Conservation (phyloP, 2,888 invertebrate species). For the Apocheima hispidaria region DNA sequence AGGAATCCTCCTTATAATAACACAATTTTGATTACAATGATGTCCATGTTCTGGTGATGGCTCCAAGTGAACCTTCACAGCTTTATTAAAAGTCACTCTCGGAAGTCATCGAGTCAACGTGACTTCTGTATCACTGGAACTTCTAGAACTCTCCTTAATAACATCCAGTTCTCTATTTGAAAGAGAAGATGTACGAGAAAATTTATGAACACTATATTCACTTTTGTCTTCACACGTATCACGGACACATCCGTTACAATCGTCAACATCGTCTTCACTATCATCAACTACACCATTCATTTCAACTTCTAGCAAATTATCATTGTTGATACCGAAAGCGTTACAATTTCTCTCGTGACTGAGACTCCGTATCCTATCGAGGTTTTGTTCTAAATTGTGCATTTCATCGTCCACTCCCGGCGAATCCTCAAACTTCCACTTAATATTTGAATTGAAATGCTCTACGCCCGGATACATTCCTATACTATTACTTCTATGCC, state of each 20-base stretch:
- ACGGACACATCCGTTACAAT: slow-evolving; percentile 66
- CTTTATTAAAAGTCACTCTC: slow-evolving; percentile 78
- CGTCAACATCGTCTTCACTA: slow-evolving; percentile 74
- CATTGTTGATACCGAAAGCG: slow-evolving; percentile 67
- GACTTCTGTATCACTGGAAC: slow-evolving; percentile 84
- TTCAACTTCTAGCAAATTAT: slow-evolving; percentile 80
- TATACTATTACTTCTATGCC: slow-evolving; percentile 84
- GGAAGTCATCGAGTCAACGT: slow-evolving; percentile 84
- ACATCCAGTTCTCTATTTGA: slow-evolving; percentile 83
- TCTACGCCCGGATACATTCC: slow-evolving; percentile 81
- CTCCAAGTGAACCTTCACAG: slow-evolving; percentile 77
- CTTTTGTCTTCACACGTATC: slow-evolving; percentile 77
- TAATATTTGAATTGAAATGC: slow-evolving; percentile 81
- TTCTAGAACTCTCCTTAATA: slow-evolving; percentile 83
- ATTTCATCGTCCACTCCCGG: slow-evolving; percentile 71
- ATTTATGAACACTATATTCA: slow-evolving; percentile 78
- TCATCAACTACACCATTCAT: slow-evolving; percentile 73
- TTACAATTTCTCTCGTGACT: slow-evolving; percentile 78
- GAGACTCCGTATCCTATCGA: slow-evolving; percentile 81
- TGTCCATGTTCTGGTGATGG: slow-evolving; percentile 64
- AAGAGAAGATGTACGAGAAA: slow-evolving; percentile 79
- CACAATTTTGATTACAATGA: slow-evolving; percentile 61
- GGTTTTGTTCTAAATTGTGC: slow-evolving; percentile 78
- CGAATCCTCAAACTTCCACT: slow-evolving; percentile 81
- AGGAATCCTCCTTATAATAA: slow-evolving; percentile 57